These are phyloP conservation scores for Temnothorax curvispinosus DNA, from an alignment of 1,140 invertebrate species.

Conservation along the genomic window DNA sequence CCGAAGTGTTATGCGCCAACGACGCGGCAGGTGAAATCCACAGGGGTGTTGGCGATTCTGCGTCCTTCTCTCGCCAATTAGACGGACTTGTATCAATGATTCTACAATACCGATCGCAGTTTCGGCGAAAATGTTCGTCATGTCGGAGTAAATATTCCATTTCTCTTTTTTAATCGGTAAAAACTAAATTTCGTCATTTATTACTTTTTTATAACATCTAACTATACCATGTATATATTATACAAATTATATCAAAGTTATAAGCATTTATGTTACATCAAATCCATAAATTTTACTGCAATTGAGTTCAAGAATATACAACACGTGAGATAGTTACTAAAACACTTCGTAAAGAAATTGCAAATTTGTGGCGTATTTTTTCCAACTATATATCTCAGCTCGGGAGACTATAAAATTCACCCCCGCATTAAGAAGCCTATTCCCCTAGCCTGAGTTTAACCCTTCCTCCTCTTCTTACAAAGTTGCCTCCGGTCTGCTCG, in stretches of 20 bases:
- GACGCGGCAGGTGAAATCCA: constrained; percentile 75
- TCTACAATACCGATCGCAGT: background rate
- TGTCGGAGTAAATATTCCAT: too few relatives aligned
- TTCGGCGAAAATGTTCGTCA: background rate
- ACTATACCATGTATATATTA: background rate
- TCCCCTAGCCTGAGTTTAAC: constrained; percentile 64
- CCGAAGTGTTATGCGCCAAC: constrained; percentile 67
- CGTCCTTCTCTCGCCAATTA: background rate
- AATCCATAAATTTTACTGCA: background rate
- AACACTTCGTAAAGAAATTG: background rate
- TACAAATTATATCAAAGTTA: background rate
- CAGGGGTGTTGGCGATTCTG: constrained; percentile 41
- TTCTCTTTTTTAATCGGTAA: background rate
- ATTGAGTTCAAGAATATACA: background rate
- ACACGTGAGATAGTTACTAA: background rate
- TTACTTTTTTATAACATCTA: background rate
- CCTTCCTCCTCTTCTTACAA: constrained; percentile 63
- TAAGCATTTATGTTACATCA: background rate
- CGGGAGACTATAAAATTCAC: constrained; percentile 63
- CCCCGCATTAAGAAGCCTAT: constrained; percentile 39
- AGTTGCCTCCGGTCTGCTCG: constrained; percentile 49
- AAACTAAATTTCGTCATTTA: background rate
- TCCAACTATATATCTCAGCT: constrained; percentile 59
- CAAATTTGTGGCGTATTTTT: constrained; percentile 39
- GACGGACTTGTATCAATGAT: background rate